Evolutionary conservation across 2,113 vertebrate species (phyloP).

Genomic region (Lepidothrix coronata): DNA sequence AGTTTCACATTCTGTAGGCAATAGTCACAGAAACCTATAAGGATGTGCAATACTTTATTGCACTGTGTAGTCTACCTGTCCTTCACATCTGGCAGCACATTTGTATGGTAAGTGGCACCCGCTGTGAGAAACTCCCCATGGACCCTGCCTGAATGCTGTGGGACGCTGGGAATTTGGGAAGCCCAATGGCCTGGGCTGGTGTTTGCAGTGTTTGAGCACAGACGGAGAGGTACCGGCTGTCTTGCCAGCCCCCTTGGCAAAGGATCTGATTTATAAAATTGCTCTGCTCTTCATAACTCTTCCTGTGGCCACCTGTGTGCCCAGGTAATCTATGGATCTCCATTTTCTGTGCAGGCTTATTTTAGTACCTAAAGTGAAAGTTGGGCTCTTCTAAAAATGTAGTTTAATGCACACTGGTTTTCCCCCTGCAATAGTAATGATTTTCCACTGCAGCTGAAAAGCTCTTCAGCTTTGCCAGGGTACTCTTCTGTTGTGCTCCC

Average conservation of each 20-base stretch:
- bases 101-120: background rate
- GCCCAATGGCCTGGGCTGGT: background rate
- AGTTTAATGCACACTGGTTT: background rate
- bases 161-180: background rate
- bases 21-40: background rate
- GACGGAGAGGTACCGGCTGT: background rate
- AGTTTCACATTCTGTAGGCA: background rate
- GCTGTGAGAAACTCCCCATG: accelerated
- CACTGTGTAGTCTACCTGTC: background rate
- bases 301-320: background rate
- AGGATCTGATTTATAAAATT: background rate
- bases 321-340: background rate
- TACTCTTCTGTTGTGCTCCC: background rate
- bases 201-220: background rate
- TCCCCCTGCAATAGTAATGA: background rate
- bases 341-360: background rate
- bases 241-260: background rate
- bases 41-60: background rate
- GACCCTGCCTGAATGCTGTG: background rate
- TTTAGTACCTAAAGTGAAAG: background rate
- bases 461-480: background rate
- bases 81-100: background rate
- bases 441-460: background rate
- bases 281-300: background rate
- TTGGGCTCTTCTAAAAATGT: background rate